Evolutionary conservation across 2,888 invertebrate species (phyloP).

Genomic region (Sclerodermus sp.): DNA sequence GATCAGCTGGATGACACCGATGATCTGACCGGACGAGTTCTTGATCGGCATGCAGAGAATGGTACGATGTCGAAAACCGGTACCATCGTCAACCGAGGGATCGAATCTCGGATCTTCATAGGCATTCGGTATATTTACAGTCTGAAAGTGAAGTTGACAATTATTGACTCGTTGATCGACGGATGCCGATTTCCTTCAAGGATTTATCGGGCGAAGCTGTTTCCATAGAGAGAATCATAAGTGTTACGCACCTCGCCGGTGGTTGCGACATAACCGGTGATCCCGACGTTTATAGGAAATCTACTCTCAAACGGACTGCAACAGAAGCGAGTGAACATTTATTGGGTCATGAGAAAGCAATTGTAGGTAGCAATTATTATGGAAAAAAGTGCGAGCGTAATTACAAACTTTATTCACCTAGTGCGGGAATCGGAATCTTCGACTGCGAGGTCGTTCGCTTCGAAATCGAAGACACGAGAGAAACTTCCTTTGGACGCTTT

Average conservation of each 20-base stretch:
- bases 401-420: conserved; percentile 59
- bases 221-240: too few relatives aligned
- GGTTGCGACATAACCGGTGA: conserved; percentile 92
- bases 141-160: conserved; percentile 62
- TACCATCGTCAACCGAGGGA: conserved; percentile 79
- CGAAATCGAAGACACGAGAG: conserved; percentile 91
- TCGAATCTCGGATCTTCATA: conserved; percentile 89
- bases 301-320: conserved; percentile 85
- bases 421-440: conserved; percentile 81
- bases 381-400: conserved; percentile 12
- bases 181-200: too few relatives aligned
- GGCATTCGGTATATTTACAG: conserved; percentile 87
- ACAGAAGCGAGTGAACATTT: conserved; percentile 28
- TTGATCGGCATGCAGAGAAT: conserved; percentile 96
- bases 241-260: conserved; percentile 81
- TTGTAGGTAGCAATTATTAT: background rate
- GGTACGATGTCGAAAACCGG: conserved; percentile 82
- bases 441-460: conserved; percentile 83
- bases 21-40: conserved; percentile 87
- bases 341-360: conserved; percentile 12
- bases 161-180: background rate
- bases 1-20: conserved; percentile 88
- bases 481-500: conserved; percentile 90
- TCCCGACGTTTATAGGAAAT: conserved; percentile 93
- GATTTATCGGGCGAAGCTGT: too few relatives aligned